Evolutionary conservation across 1,140 invertebrate genomes (phyloP).

Genomic region (Conus betulinus): DNA sequence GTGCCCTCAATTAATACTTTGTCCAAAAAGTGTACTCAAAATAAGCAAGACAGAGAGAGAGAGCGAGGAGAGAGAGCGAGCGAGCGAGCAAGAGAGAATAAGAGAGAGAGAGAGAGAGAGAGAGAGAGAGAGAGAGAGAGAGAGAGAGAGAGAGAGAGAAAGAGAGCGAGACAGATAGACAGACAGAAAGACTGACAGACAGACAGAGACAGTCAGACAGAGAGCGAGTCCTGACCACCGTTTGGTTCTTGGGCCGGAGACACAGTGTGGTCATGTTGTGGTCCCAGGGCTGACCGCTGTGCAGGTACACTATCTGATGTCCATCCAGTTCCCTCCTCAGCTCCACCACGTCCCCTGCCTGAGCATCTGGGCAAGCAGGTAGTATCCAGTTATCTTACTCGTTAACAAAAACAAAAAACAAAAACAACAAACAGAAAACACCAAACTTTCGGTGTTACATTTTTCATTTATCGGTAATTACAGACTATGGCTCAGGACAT

Average conservation of each 20-base stretch:
- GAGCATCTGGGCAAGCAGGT: background rate
- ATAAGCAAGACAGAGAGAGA: background rate
- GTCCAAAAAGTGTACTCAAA: background rate
- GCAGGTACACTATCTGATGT: background rate
- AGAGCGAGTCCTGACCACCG: constrained; percentile 1
- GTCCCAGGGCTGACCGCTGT: background rate
- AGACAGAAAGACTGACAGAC: background rate
- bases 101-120: background rate
- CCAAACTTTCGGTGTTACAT: too few species aligned
- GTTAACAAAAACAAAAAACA: too few species aligned
- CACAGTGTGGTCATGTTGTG: constrained; percentile 14
- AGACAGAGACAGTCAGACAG: background rate
- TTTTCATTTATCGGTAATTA: too few species aligned
- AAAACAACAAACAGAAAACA: too few species aligned
- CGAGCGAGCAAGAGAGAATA: background rate
- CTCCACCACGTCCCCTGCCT: background rate
- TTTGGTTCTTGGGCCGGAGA: background rate
- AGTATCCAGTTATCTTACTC: too few species aligned
- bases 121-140: background rate
- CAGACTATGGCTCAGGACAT: too few species aligned
- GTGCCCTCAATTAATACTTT: too few species aligned
- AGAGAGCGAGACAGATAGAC: background rate
- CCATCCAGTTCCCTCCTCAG: constrained; percentile 16
- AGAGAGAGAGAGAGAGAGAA: background rate
- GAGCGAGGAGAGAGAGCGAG: background rate